These are phyloP conservation scores for Acanthosepion esculentum DNA, from an alignment of 2,888 invertebrate species.

Conservation along the genomic window DNA sequence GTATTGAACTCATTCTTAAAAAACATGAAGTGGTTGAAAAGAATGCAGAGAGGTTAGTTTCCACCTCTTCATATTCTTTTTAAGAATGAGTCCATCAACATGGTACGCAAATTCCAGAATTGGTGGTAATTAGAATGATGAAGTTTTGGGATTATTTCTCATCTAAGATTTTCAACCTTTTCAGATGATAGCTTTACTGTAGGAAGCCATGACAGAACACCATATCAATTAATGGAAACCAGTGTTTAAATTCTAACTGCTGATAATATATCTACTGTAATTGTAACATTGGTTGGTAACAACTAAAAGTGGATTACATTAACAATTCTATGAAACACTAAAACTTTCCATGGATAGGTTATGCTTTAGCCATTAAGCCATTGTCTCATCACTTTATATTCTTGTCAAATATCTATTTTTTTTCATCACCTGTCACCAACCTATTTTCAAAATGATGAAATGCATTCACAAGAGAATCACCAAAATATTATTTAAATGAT, in stretches of 20 bases:
- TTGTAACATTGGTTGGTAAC: background rate
- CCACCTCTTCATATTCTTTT: background rate
- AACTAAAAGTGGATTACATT: background rate
- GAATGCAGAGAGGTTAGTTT: constrained; percentile 25
- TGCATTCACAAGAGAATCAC: too few relatives aligned
- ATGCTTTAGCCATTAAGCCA: background rate
- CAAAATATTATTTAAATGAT: too few relatives aligned
- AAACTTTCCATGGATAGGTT: background rate
- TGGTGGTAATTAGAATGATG: background rate
- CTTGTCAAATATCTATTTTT: background rate
- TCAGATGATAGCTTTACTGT: background rate
- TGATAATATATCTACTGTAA: background rate
- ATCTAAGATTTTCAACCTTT: background rate
- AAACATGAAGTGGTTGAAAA: background rate
- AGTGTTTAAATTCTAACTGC: background rate
- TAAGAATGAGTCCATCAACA: background rate
- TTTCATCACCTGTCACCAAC: background rate
- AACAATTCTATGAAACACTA: background rate
- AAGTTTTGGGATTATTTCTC: background rate
- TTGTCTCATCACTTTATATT: background rate
- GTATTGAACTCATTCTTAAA: too few relatives aligned
- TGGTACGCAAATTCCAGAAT: background rate
- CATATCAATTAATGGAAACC: background rate
- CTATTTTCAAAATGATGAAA: too few relatives aligned
- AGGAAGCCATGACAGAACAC: background rate